Percentiles rank a stretch among this genome's conserved stretches.
These are phyloP conservation scores for Furcula furcula DNA, from an alignment of 2,888 invertebrate genomes.

Conservation along the genomic window DNA sequence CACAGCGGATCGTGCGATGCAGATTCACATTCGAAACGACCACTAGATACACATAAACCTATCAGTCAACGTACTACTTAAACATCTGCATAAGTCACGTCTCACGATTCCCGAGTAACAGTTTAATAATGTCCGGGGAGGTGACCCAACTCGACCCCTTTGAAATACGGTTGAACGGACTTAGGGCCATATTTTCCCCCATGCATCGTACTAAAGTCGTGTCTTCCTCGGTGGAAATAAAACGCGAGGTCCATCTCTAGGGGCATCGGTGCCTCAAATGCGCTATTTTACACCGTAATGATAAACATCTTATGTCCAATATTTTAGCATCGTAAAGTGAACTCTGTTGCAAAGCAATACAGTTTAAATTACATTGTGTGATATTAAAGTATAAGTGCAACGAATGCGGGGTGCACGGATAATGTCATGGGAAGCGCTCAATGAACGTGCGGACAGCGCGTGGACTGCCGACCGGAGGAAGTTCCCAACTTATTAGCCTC, in stretches of 20 bases:
- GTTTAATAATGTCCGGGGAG: conserved; percentile 79
- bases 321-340: conserved; percentile 4
- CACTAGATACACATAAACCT: conserved; percentile 71
- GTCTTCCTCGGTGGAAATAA: conserved; percentile 81
- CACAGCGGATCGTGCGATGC: conserved; percentile 63
- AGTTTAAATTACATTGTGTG: conserved; percentile 13
- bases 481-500: conserved; percentile 48
- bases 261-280: conserved; percentile 79
- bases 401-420: conserved; percentile 47
- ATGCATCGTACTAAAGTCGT: conserved; percentile 77
- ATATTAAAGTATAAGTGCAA: conserved; percentile 32
- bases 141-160: conserved; percentile 68
- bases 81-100: conserved; percentile 81
- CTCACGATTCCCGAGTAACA: conserved; percentile 74
- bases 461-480: conserved; percentile 72
- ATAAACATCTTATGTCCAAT: conserved; percentile 34
- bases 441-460: conserved; percentile 78
- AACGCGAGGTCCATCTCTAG: conserved; percentile 79
- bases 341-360: not conserved
- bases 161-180: conserved; percentile 79
- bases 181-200: conserved; percentile 76
- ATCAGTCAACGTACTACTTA: conserved; percentile 79
- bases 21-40: conserved; percentile 75
- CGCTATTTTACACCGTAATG: conserved; percentile 55
- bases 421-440: conserved; percentile 82